Base-by-base conservation (phyloP, 2,888 invertebrate genomes). In the Harpagoxenus sublaevis region DNA sequence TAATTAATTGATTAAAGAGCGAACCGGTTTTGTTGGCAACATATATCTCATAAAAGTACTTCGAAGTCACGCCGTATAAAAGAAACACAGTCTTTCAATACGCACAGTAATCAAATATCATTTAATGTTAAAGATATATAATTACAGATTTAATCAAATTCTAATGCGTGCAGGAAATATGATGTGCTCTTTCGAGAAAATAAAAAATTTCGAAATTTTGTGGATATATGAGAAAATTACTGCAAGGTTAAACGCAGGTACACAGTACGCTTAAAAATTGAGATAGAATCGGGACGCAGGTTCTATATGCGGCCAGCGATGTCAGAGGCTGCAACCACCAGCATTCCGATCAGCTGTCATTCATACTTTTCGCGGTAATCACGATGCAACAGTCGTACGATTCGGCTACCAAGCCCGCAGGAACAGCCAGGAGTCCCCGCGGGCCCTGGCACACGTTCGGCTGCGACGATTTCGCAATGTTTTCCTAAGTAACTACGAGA, bases 341-440 rank as follows among this genome's bases (percentile, higher is more conserved):
- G 66, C 86, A 62, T 42, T 68, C 74, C 78, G 55, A 31, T 53
- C 70, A 18, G 55, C 42, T 88, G 89, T 89, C 89, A 89, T 89
- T 89, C 90, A 90, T 83, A 87, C 82, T 65, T 84, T 57, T 82
- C 83, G 70, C 70, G 63, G 90, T 87, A 92, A 92, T 88, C 91
- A 91, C 93, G 92, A 92, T 92, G 92, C 94, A 92, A 94, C 93
- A 93, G 92, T 93, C 90, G 86, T 90, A 92, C 93, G 90, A 91
- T 89, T 87, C 74, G 42, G 18, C 51, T 92, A 94, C 55, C 94
- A 93, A 93, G 94, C 77, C 42, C 57, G 48, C 92, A 94, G 92
- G 84, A 94, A 79, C 35, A 28, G 63, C 53, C n/a, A 93, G 91
- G 93, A 94, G 92, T 4, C 51, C 84, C 68, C 15, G 9, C 39